Conservation (phyloP, 2,797 vertebrate species). For the Smutsia temminckii region DNA sequence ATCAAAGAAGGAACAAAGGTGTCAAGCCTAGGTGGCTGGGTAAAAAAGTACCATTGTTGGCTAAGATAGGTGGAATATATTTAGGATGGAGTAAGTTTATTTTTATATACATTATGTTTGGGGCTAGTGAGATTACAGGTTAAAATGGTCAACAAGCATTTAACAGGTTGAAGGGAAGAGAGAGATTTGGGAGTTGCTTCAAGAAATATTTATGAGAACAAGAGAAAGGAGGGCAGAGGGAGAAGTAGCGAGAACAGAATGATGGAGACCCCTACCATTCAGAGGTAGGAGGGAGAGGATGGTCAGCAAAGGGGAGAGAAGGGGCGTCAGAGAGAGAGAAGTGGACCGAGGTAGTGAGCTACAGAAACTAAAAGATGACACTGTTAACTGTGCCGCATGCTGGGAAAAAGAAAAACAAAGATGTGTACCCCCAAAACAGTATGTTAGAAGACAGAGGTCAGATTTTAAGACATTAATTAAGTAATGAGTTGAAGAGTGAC, state of each 20-base stretch:
- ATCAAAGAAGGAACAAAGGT: background rate
- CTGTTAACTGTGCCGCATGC: background rate
- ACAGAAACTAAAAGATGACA: background rate
- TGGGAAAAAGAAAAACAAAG: background rate
- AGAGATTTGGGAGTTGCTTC: background rate
- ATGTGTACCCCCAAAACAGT: background rate
- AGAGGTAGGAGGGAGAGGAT: background rate
- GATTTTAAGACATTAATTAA: constrained; percentile 16
- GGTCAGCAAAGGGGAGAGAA: background rate
- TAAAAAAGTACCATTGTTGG: background rate
- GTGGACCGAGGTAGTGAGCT: background rate
- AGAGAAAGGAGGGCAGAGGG: background rate
- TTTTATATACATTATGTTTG: background rate
- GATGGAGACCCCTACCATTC: background rate
- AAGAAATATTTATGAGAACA: background rate
- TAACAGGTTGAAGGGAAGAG: background rate
- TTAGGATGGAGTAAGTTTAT: background rate
- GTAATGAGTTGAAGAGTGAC: background rate
- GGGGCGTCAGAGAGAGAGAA: background rate
- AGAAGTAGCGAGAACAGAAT: background rate
- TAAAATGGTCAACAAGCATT: background rate
- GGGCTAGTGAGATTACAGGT: background rate
- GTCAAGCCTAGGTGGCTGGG: background rate
- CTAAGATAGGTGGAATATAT: background rate
- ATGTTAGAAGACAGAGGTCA: background rate